phyloP scores from a whole-genome alignment of 1,140 invertebrate species.

The Matsumurasca onukii region DNA sequence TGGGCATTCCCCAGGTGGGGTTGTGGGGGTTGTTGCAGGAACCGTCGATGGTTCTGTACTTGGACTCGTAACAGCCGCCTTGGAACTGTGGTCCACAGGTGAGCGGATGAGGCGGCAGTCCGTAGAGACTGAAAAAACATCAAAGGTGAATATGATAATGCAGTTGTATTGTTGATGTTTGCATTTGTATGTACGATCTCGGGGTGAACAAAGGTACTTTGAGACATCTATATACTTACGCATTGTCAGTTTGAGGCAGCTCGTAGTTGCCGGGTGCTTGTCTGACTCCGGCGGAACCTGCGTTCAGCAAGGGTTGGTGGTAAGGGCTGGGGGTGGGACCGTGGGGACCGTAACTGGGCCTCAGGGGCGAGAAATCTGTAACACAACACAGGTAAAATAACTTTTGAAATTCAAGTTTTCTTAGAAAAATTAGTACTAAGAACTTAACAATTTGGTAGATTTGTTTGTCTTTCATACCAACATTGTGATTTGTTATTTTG shows the following conservation, averaged over 20 bases:
- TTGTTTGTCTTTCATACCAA: background rate
- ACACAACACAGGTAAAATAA: background rate
- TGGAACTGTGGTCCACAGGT: constrained; percentile 45
- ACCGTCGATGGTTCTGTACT: constrained; percentile 77
- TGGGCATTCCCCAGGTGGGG: constrained; percentile 70
- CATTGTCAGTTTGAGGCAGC: constrained; percentile 15
- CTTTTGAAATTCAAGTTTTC: background rate
- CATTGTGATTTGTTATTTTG: background rate
- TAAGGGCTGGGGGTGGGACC: background rate
- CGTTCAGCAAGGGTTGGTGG: background rate
- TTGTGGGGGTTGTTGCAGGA: constrained; percentile 81
- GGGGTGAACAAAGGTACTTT: background rate
- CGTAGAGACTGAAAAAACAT: constrained; percentile 8
- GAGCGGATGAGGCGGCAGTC: constrained; percentile 25
- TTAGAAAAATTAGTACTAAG: background rate
- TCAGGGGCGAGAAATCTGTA: background rate
- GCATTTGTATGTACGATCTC: background rate
- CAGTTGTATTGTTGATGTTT: background rate
- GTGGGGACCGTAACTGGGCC: background rate
- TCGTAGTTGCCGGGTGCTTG: constrained; percentile 14
- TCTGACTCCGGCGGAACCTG: background rate
- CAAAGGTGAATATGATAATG: background rate
- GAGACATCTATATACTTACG: background rate
- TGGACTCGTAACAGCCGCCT: constrained; percentile 54
- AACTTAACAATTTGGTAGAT: background rate